phyloP scores from a whole-genome alignment of 2,888 invertebrate species.

The Callosobruchus maculatus region DNA sequence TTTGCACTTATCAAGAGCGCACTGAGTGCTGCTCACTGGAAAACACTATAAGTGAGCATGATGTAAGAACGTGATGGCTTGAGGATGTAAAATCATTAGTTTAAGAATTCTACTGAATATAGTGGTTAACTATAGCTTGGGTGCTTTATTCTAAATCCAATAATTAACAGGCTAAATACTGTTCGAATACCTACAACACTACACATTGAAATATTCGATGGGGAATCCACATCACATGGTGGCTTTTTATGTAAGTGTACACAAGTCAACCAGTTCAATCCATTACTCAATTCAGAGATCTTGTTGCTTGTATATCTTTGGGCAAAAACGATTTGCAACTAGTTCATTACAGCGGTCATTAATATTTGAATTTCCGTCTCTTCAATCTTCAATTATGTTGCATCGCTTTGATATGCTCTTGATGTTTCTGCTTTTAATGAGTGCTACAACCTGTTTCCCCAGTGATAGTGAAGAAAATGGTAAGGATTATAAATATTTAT shows the following conservation, averaged over 20 bases:
- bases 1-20: no score
- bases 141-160: not conserved
- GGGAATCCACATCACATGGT: not conserved
- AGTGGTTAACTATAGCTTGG: no score
- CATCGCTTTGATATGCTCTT: not conserved
- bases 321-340: not conserved
- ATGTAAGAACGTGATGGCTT: no score
- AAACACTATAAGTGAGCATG: no score
- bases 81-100: no score
- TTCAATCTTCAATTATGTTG: not conserved
- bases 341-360: not conserved
- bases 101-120: no score
- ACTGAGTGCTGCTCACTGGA: no score
- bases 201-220: not conserved
- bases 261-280: not conserved
- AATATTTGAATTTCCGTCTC: not conserved
- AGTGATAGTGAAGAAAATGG: not conserved
- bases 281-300: not conserved
- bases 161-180: no score
- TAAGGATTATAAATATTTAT: not conserved
- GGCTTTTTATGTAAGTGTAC: not conserved
- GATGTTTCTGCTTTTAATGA: not conserved
- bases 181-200: not conserved
- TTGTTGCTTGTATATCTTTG: not conserved
- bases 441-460: not conserved